phyloP scores from a whole-genome alignment of 2,113 vertebrate genomes.

The Astur gentilis region DNA sequence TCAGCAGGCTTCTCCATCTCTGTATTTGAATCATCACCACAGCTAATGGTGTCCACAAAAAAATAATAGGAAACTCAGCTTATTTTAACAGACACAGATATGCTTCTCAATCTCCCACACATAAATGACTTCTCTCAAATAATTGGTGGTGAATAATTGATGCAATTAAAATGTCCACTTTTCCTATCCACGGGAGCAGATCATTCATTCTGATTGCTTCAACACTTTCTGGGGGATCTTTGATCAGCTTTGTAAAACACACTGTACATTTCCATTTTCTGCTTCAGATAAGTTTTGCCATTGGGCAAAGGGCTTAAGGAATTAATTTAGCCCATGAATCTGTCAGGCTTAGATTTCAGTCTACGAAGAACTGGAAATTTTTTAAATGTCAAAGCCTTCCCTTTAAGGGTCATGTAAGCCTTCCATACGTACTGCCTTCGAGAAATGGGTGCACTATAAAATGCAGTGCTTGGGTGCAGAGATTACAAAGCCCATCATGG shows the following conservation, averaged over 20 bases:
- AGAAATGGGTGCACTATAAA: background rate
- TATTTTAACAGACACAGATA: background rate
- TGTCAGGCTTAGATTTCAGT: background rate
- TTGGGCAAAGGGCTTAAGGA: background rate
- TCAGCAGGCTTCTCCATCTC: background rate
- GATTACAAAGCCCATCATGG: background rate
- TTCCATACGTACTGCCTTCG: background rate
- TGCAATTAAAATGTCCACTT: constrained; percentile 16
- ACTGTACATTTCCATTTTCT: constrained; percentile 15
- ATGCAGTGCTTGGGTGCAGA: background rate
- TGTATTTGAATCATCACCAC: background rate
- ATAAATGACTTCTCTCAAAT: background rate
- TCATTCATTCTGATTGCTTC: constrained; percentile 12
- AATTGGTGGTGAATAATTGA: background rate
- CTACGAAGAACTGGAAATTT: background rate
- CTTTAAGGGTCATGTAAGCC: background rate
- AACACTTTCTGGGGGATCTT: background rate
- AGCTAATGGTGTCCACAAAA: background rate
- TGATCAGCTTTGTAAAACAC: background rate
- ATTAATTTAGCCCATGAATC: background rate
- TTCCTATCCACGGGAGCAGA: background rate
- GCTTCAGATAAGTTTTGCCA: constrained; percentile 20
- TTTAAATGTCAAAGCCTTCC: background rate
- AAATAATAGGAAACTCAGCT: background rate
- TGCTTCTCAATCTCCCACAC: background rate